Evolutionary conservation across 2,113 vertebrate genomes (phyloP), one percentile per base, ranked within the genome.

Genomic region (Spea multiplicata): DNA sequence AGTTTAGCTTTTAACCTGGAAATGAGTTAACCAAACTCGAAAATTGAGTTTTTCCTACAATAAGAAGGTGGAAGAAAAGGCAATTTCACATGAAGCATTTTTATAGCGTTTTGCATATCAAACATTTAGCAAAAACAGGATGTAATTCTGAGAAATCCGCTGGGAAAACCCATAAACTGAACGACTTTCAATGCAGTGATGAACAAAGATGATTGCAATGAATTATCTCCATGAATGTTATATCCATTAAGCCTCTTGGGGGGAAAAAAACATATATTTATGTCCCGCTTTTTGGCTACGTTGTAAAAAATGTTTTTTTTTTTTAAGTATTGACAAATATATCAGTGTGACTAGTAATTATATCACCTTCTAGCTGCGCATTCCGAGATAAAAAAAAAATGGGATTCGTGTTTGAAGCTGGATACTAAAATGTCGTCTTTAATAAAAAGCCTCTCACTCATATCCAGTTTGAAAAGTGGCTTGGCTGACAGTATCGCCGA

Each of bases 391-490:
- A 16, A 14, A 17, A 66, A 48, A 67, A 80, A 67, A 73, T 66
- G 6, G 44, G 9, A 59, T 46, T 64, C 44, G 49, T n/a, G 17
- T 66, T 66, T 53, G 44, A 53, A 61, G 47, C 77, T 66, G 49
- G 16, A 61, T 80, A 62, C 62, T 66, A 80, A 73, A 66, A 73
- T 73, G 70, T 73, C 64, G 66, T 80, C 64, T 80, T 67, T 79
- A 44, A 52, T 73, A 67, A 73, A 73, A 73, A 53, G 70, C 50
- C 70, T 73, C 53, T 79, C 70, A 73, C 48, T 78, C 76, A 72
- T 16, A 61, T 65, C 76, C 69, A 65, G 66, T 72, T 59, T 80
- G 61, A 48, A 30, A 53, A 73, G 69, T 47, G n/a, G 47, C 16
- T 73, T 48, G 66, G 62, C 70, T 73, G 62, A 66, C 50, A 73